Evolutionary conservation across 2,797 vertebrate species (phyloP).

Genomic region (Chaetodon trifasciatus): DNA sequence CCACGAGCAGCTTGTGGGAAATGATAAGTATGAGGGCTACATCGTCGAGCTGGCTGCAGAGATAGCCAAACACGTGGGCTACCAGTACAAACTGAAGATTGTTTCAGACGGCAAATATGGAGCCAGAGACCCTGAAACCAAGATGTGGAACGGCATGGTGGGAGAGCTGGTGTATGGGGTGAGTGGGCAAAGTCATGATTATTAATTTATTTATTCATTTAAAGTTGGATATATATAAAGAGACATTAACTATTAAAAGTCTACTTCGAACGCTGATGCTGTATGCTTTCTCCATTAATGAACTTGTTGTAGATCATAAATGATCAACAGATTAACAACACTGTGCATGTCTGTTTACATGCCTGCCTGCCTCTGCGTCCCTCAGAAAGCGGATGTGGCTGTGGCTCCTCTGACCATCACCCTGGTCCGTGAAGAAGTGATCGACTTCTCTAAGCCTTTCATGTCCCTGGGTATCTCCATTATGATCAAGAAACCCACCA

Average conservation of each 20-base stretch:
- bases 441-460: constrained; percentile 99
- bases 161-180: constrained; percentile 98
- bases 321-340: not conserved
- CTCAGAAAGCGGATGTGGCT: constrained; percentile 96
- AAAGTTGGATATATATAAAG: not conserved
- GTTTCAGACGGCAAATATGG: constrained; percentile 97
- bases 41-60: constrained; percentile 97
- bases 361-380: constrained; percentile 9
- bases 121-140: constrained; percentile 93
- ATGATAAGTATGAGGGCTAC: constrained; percentile 97
- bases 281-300: not conserved
- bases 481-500: constrained; percentile 99
- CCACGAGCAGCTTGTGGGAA: constrained; percentile 93
- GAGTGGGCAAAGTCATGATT: constrained; percentile 73
- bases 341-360: not conserved
- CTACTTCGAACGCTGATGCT: not conserved
- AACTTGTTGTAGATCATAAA: not conserved
- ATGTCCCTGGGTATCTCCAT: constrained; percentile 99
- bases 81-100: constrained; percentile 96
- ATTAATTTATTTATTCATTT: too few species aligned
- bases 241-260: not conserved
- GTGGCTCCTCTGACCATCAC: constrained; percentile 98
- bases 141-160: constrained; percentile 99
- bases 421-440: constrained; percentile 97
- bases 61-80: constrained; percentile 97